These are phyloP conservation scores for Eunapius fragilis DNA, from an alignment of 37 sponge, comb jelly and placozoan species.

Conservation along the genomic window DNA sequence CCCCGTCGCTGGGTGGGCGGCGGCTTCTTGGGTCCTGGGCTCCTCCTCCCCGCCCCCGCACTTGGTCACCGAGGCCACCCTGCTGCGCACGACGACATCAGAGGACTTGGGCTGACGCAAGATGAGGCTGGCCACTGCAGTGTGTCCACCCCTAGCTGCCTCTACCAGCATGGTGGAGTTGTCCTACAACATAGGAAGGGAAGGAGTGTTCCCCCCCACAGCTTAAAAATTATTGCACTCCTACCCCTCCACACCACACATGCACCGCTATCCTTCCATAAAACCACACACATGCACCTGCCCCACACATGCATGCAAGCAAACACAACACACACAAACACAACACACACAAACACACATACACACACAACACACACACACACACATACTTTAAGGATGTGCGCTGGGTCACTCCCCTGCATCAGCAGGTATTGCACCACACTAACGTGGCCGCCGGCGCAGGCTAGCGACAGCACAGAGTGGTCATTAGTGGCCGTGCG, in stretches of 20 bases:
- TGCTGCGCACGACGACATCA: background rate
- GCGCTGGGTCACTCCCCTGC: constrained; percentile 69
- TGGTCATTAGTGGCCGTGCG: constrained; percentile 75
- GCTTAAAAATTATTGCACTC: too few species aligned
- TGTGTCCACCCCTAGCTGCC: constrained; percentile 84
- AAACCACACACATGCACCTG: too few species aligned
- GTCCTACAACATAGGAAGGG: constrained; percentile 50
- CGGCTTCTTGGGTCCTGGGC: background rate
- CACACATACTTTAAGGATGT: constrained; percentile 66
- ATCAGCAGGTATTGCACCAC: constrained; percentile 78
- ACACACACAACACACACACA: background rate
- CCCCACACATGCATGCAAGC: too few species aligned
- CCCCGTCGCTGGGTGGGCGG: background rate
- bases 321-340: background rate
- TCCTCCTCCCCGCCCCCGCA: background rate
- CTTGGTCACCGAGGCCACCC: constrained; percentile 5
- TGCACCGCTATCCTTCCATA: too few species aligned
- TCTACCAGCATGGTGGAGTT: constrained; percentile 85
- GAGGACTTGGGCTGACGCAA: constrained; percentile 47
- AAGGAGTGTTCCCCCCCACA: too few species aligned
- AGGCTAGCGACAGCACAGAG: constrained; percentile 86
- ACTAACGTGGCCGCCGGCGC: constrained; percentile 82
- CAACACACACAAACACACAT: background rate
- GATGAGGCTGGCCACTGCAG: constrained; percentile 68
- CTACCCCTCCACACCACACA: too few species aligned